A percentile compares a stretch with the other conserved stretches of the same genome.
Conservation (phyloP, 2,888 invertebrate genomes). For the Muscina levida region DNA sequence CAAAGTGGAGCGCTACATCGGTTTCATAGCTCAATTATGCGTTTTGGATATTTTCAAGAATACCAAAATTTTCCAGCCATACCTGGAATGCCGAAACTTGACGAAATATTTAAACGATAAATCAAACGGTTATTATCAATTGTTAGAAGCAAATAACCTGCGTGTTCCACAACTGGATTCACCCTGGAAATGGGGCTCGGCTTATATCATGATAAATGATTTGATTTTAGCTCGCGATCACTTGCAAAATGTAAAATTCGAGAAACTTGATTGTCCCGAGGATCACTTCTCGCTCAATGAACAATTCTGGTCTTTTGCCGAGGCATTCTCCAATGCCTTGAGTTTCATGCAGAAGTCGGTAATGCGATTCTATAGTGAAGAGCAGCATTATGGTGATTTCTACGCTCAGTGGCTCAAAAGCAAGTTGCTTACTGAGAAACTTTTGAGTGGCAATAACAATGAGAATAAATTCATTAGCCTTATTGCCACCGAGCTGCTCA, state of each 20-base stretch:
- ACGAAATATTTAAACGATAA: constrained; percentile 40
- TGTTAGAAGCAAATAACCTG: constrained; percentile 31
- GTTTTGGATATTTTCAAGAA: constrained; percentile 48
- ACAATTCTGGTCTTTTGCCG: constrained; percentile 47
- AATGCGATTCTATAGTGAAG: constrained; percentile 36
- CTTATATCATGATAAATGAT: constrained; percentile 49
- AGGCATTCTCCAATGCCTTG: constrained; percentile 36
- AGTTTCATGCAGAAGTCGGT: constrained; percentile 50
- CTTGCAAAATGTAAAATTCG: constrained; percentile 46
- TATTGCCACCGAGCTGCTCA: constrained; percentile 23
- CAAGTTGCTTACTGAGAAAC: constrained; percentile 50
- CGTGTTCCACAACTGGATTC: constrained; percentile 50
- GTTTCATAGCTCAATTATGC: constrained; percentile 37
- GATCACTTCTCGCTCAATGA: constrained; percentile 43
- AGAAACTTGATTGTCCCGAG: constrained; percentile 6
- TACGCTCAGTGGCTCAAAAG: constrained; percentile 60
- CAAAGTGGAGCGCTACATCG: constrained; percentile 38
- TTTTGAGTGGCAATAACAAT: background rate
- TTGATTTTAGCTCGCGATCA: constrained; percentile 14
- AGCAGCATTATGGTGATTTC: constrained; percentile 54
- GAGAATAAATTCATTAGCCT: background rate
- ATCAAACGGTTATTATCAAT: constrained; percentile 38
- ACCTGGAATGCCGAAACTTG: constrained; percentile 52
- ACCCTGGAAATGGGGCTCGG: constrained; percentile 54
- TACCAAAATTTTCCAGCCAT: constrained; percentile 29